A percentile compares a stretch with the other conserved stretches of the same genome.
These are phyloP conservation scores for Nematostella vectensis DNA, from an alignment of 92 coral and sea anemone genomes.

Conservation along the genomic window DNA sequence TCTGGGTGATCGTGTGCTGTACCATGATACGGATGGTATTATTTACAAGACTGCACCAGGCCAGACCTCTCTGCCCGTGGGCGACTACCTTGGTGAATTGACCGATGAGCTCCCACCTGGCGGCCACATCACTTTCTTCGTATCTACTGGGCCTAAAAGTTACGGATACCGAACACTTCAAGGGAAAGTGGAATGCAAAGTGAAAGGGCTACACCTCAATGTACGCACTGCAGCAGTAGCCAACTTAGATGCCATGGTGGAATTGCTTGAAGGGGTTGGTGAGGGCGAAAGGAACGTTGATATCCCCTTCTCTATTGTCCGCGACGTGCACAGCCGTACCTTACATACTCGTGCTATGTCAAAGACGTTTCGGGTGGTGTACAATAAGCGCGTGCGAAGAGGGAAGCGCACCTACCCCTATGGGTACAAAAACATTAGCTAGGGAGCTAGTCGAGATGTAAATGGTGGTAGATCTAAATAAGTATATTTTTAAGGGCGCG, in stretches of 20 bases:
- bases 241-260: constrained; percentile 5
- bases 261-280: constrained; percentile 1
- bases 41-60: background rate
- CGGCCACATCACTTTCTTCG: constrained; percentile 1
- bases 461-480: too few relatives aligned
- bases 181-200: background rate
- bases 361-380: background rate
- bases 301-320: constrained; percentile 7
- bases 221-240: background rate
- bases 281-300: background rate
- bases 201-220: background rate
- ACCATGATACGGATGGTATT: constrained; percentile 7
- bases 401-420: constrained; percentile 1
- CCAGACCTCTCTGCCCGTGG: background rate
- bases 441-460: too few relatives aligned
- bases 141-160: constrained; percentile 1
- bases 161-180: background rate
- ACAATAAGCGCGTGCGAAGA: too few relatives aligned
- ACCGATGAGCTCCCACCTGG: constrained; percentile 10
- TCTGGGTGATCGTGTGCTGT: background rate
- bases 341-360: background rate
- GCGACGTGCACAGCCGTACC: background rate
- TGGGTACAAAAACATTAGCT: too few relatives aligned
- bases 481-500: too few relatives aligned
- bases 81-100: background rate